Conservation (phyloP, 2,888 invertebrate genomes). For the Autographa pulchrina region DNA sequence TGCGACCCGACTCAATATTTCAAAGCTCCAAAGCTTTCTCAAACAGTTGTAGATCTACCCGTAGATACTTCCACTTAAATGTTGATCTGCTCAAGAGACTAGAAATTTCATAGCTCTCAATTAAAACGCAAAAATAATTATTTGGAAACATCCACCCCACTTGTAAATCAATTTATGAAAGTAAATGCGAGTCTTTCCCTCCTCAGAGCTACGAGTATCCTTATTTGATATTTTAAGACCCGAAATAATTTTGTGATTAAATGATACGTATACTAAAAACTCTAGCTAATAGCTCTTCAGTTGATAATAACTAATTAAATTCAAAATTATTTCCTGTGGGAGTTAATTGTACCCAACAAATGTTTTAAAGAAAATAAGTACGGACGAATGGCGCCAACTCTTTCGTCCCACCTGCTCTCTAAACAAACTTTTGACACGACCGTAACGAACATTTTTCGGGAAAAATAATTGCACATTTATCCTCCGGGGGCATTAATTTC, state of each 20-base stretch:
- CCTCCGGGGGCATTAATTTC: constrained; percentile 84
- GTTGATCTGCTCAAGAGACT: constrained; percentile 80
- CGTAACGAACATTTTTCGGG: constrained; percentile 77
- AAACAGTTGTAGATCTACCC: constrained; percentile 37
- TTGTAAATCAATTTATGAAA: constrained; percentile 86
- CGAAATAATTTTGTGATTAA: constrained; percentile 50
- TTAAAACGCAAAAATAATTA: constrained; percentile 87
- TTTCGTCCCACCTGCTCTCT: constrained; percentile 80
- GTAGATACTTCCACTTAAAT: constrained; percentile 63
- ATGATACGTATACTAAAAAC: constrained; percentile 26
- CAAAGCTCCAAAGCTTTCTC: neutral
- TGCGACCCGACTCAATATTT: neutral
- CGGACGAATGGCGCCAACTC: constrained; percentile 67
- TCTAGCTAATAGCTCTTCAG: constrained; percentile 22
- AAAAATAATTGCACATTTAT: constrained; percentile 85
- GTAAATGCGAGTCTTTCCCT: constrained; percentile 79
- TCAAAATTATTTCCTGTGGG: constrained; percentile 39
- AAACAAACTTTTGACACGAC: constrained; percentile 82
- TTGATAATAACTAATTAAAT: constrained; percentile 38
- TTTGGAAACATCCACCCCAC: constrained; percentile 83
- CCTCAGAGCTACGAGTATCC: constrained; percentile 65
- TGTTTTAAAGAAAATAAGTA: constrained; percentile 60
- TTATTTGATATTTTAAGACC: constrained; percentile 70
- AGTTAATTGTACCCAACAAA: constrained; percentile 57
- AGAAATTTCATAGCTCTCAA: constrained; percentile 86